Conservation (phyloP, 1,140 invertebrate species). For the Xylocopa sonorina region DNA sequence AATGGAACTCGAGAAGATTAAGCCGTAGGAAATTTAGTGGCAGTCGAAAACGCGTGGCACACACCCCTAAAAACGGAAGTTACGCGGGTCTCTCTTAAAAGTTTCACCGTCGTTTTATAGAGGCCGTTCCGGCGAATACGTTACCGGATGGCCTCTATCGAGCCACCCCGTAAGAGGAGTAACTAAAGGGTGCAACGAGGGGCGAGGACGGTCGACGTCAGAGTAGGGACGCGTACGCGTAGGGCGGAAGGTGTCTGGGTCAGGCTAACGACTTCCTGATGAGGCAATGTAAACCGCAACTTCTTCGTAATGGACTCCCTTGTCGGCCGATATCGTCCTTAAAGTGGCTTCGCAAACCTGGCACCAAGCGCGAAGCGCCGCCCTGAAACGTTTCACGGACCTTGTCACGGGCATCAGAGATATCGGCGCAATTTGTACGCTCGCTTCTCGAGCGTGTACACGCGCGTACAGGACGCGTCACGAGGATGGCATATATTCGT, state of each 20-base stretch:
- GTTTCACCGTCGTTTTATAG: slow-evolving; percentile 16
- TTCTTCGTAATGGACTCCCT: slow-evolving; percentile 77
- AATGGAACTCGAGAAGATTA: too few species aligned
- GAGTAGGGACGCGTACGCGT: not conserved
- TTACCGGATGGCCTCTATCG: slow-evolving; percentile 16
- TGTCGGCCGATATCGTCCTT: slow-evolving; percentile 59
- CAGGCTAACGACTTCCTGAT: slow-evolving; percentile 80
- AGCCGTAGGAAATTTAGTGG: not conserved
- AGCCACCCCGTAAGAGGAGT: not conserved
- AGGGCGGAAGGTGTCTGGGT: slow-evolving; percentile 53
- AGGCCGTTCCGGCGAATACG: slow-evolving; percentile 6
- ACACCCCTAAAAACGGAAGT: slow-evolving; percentile 40
- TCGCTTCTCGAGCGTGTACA: not conserved
- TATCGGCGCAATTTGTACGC: slow-evolving; percentile 61
- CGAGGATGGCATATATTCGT: too few species aligned
- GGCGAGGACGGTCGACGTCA: not conserved
- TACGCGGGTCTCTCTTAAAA: slow-evolving; percentile 23
- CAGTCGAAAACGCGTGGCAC: not conserved
- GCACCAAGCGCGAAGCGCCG: not conserved
- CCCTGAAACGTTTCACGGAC: slow-evolving; percentile 43
- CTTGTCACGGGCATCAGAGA: slow-evolving; percentile 57
- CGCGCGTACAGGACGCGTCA: not conserved
- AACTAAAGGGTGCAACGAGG: slow-evolving; percentile 32
- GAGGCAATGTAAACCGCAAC: slow-evolving; percentile 75
- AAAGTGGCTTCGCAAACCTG: slow-evolving; percentile 55